Conservation (phyloP, 2,888 invertebrate genomes). For the Halictus quadricinctus region DNA sequence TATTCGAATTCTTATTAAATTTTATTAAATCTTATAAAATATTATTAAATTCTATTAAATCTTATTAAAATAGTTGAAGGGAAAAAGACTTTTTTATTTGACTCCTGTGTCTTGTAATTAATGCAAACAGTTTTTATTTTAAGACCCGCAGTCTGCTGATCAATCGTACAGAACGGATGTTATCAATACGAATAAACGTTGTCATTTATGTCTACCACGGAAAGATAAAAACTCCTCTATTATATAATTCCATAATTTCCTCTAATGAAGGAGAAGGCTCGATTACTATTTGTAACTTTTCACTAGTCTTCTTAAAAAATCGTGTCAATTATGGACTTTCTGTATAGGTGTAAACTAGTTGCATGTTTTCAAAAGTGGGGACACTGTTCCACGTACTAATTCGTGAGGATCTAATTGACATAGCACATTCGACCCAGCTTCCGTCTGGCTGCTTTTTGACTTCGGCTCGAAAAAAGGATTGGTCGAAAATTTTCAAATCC, state of each 20-base stretch:
- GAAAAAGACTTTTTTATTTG: too few species aligned
- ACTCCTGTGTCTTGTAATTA: too few species aligned
- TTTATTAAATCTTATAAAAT: too few species aligned
- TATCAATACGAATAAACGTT: background rate
- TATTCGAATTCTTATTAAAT: too few species aligned
- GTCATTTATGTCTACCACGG: background rate
- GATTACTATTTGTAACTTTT: background rate
- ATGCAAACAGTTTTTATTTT: too few species aligned
- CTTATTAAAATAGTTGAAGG: too few species aligned
- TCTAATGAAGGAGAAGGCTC: background rate
- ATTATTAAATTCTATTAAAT: too few species aligned
- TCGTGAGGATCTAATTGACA: background rate
- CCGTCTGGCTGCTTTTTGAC: background rate
- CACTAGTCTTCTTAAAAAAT: background rate
- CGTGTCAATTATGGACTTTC: background rate
- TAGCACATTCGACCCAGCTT: background rate
- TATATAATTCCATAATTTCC: background rate
- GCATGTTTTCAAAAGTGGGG: background rate
- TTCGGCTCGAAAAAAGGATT: background rate
- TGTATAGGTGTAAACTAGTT: background rate
- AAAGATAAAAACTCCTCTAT: background rate
- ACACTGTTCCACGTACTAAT: background rate
- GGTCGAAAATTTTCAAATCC: conserved; percentile 17
- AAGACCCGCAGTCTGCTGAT: background rate
- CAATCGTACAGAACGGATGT: background rate